Percentiles rank a stretch among this genome's conserved stretches.
Evolutionary conservation across 1,140 invertebrate genomes (phyloP).

Genomic region (Heliothis subflexa): DNA sequence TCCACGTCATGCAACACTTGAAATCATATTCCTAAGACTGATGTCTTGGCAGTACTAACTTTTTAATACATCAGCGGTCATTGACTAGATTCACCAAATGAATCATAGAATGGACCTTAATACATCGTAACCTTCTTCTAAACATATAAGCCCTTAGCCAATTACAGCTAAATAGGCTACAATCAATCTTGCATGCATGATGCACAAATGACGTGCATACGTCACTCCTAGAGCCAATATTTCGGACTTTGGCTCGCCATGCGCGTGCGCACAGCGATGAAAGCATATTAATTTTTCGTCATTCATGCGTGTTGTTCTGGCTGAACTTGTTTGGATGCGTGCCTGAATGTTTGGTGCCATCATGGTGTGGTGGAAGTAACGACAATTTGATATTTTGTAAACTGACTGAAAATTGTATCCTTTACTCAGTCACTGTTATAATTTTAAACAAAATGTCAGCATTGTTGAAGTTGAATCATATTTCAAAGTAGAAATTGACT

Average conservation of each 20-base stretch:
- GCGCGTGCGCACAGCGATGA: conserved; percentile 32
- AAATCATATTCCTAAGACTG: too few species aligned
- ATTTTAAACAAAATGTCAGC: too few species aligned
- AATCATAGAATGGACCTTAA: too few species aligned
- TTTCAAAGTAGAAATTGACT: too few species aligned
- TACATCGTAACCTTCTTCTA: too few species aligned
- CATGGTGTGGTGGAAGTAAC: background rate
- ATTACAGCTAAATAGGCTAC: background rate
- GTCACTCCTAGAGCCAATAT: conserved; percentile 5
- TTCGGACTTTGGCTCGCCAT: conserved; percentile 23
- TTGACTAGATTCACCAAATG: too few species aligned
- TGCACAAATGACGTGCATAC: background rate
- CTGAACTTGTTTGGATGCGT: conserved; percentile 5
- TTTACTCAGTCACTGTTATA: too few species aligned
- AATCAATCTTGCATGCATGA: background rate
- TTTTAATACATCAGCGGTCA: too few species aligned
- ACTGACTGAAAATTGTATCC: background rate
- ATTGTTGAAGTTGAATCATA: too few species aligned
- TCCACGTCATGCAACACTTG: too few species aligned
- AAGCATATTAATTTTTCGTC: conserved; percentile 41
- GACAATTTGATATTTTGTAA: conserved; percentile 17
- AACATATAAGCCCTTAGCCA: background rate
- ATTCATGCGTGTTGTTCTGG: conserved; percentile 40
- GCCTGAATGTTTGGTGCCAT: conserved; percentile 15
- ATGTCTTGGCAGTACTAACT: too few species aligned